Evolutionary conservation across 2,888 invertebrate species (phyloP).

Genomic region (Craniophora ligustri): DNA sequence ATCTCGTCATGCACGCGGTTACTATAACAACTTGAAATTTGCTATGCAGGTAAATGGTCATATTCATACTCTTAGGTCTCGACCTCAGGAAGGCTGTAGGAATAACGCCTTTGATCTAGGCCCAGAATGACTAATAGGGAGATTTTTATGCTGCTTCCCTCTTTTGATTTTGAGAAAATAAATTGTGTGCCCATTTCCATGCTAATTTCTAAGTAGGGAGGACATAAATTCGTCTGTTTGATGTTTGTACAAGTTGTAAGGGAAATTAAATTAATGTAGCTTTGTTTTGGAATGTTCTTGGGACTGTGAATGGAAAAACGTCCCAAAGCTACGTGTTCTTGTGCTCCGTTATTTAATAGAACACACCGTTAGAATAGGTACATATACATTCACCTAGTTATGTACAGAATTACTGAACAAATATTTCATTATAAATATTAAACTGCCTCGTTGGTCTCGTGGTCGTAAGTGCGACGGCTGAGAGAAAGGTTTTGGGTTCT

Average conservation of each 20-base stretch:
- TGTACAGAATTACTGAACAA: too few species aligned
- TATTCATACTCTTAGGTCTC: conserved; percentile 11
- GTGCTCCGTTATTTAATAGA: too few species aligned
- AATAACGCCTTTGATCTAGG: conserved; percentile 45
- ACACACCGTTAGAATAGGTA: too few species aligned
- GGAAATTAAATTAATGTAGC: conserved; percentile 22
- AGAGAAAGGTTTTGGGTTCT: too few species aligned
- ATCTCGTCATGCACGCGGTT: too few species aligned
- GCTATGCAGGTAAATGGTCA: too few species aligned
- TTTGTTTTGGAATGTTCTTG: conserved; percentile 7
- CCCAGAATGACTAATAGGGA: conserved; percentile 41
- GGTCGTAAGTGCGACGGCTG: too few species aligned
- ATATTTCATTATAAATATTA: too few species aligned
- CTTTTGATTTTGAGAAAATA: conserved; percentile 28
- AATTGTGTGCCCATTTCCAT: conserved; percentile 42
- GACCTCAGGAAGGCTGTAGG: conserved; percentile 7
- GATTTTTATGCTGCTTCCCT: conserved; percentile 31
- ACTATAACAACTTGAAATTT: too few species aligned
- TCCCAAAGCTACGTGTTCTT: neutral
- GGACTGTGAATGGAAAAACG: neutral
- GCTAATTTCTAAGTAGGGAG: conserved; percentile 36
- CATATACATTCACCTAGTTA: too few species aligned
- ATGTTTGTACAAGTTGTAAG: conserved; percentile 21
- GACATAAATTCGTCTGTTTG: conserved; percentile 33
- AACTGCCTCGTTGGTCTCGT: too few species aligned